Percentiles rank a stretch among this genome's conserved stretches.
phyloP scores from a whole-genome alignment of 2,113 vertebrate genomes.

The Melospiza georgiana region DNA sequence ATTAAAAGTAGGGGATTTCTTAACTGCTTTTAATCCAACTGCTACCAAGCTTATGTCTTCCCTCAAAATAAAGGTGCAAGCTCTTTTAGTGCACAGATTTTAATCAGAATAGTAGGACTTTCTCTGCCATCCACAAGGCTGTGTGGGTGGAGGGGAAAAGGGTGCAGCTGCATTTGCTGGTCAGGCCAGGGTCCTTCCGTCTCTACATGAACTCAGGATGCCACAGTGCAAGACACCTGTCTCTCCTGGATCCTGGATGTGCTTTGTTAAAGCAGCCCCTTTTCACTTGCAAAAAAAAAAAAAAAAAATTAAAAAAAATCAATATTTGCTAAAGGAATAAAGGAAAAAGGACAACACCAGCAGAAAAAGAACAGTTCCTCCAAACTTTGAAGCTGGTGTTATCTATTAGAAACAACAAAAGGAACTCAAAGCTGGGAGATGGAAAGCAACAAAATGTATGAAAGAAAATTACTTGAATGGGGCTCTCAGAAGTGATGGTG shows the following conservation, averaged over 20 bases:
- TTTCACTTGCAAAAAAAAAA: not conserved
- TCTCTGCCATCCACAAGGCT: not conserved
- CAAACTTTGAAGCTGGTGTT: conserved; percentile 35
- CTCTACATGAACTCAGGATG: fast-evolving
- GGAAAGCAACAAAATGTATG: conserved; percentile 16
- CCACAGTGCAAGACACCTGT: fast-evolving
- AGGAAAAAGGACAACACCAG: not conserved
- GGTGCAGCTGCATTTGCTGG: not conserved
- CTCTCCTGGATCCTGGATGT: not conserved
- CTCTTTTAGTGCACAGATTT: not conserved
- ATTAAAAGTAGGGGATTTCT: not conserved
- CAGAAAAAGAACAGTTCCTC: not conserved
- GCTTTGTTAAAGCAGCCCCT: not conserved
- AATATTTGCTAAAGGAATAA: conserved; percentile 1
- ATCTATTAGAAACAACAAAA: conserved; percentile 38
- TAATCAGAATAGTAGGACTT: not conserved
- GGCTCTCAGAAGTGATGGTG: not conserved
- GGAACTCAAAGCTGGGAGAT: not conserved
- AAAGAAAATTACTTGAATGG: conserved; percentile 24
- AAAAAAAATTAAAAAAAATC: not conserved
- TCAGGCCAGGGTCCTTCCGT: not conserved
- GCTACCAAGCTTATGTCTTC: fast-evolving
- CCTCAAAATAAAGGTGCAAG: not conserved
- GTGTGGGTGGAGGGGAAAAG: not conserved
- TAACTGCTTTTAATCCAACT: not conserved